These are phyloP conservation scores for Venusia cambrica DNA, from an alignment of 2,888 invertebrate genomes.

Conservation along the genomic window DNA sequence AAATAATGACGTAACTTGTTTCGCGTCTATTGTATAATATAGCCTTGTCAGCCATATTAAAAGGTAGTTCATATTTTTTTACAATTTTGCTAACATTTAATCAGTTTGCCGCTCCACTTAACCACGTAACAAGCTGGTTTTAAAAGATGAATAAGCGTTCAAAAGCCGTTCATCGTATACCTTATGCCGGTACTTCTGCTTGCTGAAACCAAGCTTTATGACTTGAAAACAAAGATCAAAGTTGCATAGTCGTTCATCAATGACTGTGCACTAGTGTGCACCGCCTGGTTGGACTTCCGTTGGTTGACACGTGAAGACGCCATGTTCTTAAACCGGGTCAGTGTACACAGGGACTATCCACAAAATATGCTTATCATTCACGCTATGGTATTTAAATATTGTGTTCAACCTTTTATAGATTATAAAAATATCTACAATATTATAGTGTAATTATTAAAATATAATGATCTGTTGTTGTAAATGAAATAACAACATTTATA, in stretches of 20 bases:
- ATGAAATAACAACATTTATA: too few species aligned
- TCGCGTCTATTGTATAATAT: too few species aligned
- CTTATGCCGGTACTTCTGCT: constrained; percentile 2
- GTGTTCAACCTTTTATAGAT: too few species aligned
- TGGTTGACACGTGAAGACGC: constrained; percentile 26
- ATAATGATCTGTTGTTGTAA: too few species aligned
- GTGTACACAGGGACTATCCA: constrained; percentile 4
- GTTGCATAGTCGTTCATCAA: not conserved
- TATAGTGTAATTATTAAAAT: too few species aligned
- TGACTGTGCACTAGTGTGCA: constrained; percentile 7
- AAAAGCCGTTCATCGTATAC: constrained; percentile 20
- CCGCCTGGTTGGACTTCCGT: constrained; percentile 24
- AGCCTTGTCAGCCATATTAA: too few species aligned
- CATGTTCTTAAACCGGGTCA: constrained; percentile 28
- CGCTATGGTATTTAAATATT: too few species aligned
- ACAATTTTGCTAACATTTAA: too few species aligned
- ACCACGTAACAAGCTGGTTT: constrained; percentile 12
- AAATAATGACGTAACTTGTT: too few species aligned
- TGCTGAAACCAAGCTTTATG: constrained; percentile 8
- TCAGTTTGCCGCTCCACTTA: constrained; percentile 15
- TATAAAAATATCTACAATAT: too few species aligned
- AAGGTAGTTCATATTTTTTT: too few species aligned
- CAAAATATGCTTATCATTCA: constrained; percentile 14
- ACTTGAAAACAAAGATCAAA: constrained; percentile 2
- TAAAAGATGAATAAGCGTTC: constrained; percentile 22